Base-by-base conservation (phyloP, 2,113 vertebrate species). In the Semnopithecus entellus region DNA sequence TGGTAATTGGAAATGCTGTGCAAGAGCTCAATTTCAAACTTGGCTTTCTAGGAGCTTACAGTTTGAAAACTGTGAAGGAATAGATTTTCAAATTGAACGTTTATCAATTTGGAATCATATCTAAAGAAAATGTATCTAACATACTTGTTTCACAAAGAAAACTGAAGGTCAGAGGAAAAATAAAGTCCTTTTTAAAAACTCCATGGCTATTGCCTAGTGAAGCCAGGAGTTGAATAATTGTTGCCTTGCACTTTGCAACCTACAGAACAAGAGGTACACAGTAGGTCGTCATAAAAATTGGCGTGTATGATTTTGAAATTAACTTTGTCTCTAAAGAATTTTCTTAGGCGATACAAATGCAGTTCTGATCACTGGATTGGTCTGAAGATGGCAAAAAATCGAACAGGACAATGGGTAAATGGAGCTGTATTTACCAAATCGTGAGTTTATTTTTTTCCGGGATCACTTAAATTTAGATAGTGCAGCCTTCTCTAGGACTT, bases 291-390 rank as follows among this genome's bases (percentile, higher is more conserved):
- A 0, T 45, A 35, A 82, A 82, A 80, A 76, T 9, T 59, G 40
- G 40, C 22, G 12, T 50, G 45, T 76, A 92, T 79, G 83, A 20
- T 68, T 43, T 76, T 55, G 18, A 78, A 78, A 72, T 79, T 55
- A 43, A 43, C 70, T 83, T 88, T 91, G 4, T 87, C 57, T 88
- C 48, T 72, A 45, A 86, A 97, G 91, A 0, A 13, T 13, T 95
- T 97, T 88, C 68, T 95, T 55, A 72, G 0, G 45, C 18, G 22
- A 12, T 10, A 55, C 45, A 95, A 79, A 88, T 10, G 50, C 8
- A 40, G 1, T 78, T 55, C 5, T 88, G 94, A 97, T 94, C 76
- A 88, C 25, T 97, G 96, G 96, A 94, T 97, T 64, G 30, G 68
- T 5, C 30, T 52, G 68, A 22, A 30, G 6, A 59, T 75, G 76